These are phyloP conservation scores for Pachliopta kotzebuea DNA, from an alignment of 2,888 invertebrate genomes.

Conservation along the genomic window DNA sequence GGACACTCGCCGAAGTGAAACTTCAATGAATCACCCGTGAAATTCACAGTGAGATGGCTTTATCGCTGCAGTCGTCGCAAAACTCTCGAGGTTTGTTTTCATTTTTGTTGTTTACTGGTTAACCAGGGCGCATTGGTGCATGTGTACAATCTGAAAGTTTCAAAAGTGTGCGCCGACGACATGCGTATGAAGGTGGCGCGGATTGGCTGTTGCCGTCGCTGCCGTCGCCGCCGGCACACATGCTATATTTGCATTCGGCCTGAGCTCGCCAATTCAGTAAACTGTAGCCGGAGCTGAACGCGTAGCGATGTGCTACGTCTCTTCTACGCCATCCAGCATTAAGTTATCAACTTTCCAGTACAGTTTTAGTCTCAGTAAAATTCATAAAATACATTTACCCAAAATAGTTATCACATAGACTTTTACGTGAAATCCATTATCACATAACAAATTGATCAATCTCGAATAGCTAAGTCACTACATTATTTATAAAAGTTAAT, in stretches of 20 bases:
- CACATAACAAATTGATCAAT: too few relatives aligned
- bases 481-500: too few relatives aligned
- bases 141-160: slow-evolving; percentile 62
- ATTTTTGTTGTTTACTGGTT: slow-evolving; percentile 36
- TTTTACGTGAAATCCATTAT: too few relatives aligned
- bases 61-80: slow-evolving; percentile 81
- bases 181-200: slow-evolving; percentile 66
- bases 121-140: slow-evolving; percentile 44
- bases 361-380: not conserved
- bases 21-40: slow-evolving; percentile 71
- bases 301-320: slow-evolving; percentile 65
- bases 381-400: too few relatives aligned
- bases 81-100: slow-evolving; percentile 75
- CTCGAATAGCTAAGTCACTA: too few relatives aligned
- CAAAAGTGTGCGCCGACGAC: slow-evolving; percentile 68
- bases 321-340: slow-evolving; percentile 49
- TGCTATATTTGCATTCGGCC: slow-evolving; percentile 73
- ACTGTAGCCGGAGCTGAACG: slow-evolving; percentile 67
- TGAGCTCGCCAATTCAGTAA: slow-evolving; percentile 75
- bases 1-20: slow-evolving; percentile 50
- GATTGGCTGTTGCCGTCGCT: slow-evolving; percentile 61
- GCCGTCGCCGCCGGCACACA: slow-evolving; percentile 71
- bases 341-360: slow-evolving; percentile 32
- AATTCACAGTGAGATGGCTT: slow-evolving; percentile 78
- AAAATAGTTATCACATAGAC: too few relatives aligned